These are phyloP conservation scores for Caretta caretta DNA, from an alignment of 2,113 vertebrate species.

Conservation along the genomic window DNA sequence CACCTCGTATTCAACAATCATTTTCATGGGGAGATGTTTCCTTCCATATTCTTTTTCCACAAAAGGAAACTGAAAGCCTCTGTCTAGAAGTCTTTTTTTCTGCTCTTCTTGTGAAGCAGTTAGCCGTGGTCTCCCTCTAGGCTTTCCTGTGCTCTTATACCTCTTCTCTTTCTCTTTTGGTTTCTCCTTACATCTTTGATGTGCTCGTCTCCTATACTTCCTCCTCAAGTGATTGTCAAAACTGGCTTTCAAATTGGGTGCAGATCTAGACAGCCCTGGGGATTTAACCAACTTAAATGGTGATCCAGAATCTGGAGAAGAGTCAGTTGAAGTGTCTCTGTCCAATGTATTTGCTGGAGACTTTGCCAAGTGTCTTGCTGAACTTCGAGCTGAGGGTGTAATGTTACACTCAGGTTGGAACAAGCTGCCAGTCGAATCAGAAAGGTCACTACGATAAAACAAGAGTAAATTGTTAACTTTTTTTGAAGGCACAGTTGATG, in stretches of 20 bases:
- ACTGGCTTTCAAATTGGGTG: conserved; percentile 73
- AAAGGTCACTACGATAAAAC: conserved; percentile 18
- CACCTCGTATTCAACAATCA: conserved; percentile 81
- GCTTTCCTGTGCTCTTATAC: neutral
- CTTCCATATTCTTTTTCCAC: conserved; percentile 67
- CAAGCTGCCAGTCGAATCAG: conserved; percentile 41
- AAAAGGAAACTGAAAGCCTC: conserved; percentile 71
- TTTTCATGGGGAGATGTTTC: conserved; percentile 75
- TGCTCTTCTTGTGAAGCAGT: conserved; percentile 24
- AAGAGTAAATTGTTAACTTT: neutral
- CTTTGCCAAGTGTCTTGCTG: neutral
- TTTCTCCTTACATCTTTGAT: neutral
- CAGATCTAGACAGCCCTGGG: conserved; percentile 9
- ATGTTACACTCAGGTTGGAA: neutral
- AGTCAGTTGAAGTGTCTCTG: conserved; percentile 50
- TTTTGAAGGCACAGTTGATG: neutral
- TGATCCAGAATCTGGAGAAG: conserved; percentile 45
- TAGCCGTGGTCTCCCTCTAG: neutral
- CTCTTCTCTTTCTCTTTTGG: neutral
- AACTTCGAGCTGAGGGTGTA: rapidly evolving
- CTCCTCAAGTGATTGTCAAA: conserved; percentile 70
- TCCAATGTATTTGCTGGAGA: neutral
- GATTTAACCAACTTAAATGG: neutral
- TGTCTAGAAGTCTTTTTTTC: conserved; percentile 45
- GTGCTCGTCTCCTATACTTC: conserved; percentile 36